A percentile compares a stretch with the other conserved stretches of the same genome.
Evolutionary conservation across 2,888 invertebrate species (phyloP).

Genomic region (Lepas anatifera): DNA sequence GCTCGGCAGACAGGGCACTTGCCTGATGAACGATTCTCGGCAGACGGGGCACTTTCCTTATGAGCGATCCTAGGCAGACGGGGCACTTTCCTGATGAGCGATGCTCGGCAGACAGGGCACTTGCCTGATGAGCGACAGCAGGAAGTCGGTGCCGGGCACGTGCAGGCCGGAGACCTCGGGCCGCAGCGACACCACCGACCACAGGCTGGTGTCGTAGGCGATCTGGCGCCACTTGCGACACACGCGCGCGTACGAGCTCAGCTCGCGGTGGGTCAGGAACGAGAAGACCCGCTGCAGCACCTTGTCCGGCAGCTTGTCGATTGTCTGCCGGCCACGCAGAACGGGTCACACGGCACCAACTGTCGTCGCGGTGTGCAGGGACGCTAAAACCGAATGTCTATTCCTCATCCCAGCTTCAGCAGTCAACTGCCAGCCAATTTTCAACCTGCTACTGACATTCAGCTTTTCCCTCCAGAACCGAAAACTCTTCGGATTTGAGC

Average conservation of each 20-base stretch:
- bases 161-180: constrained; percentile 93
- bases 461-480: too few species aligned
- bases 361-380: too few species aligned
- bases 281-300: constrained; percentile 87
- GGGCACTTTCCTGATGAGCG: too few species aligned
- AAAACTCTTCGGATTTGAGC: too few species aligned
- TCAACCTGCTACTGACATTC: too few species aligned
- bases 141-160: constrained; percentile 73
- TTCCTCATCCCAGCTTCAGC: too few species aligned
- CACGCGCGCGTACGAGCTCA: constrained; percentile 83
- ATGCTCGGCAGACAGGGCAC: too few species aligned
- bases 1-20: too few species aligned
- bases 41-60: constrained; percentile 79
- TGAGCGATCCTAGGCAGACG: too few species aligned
- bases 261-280: constrained; percentile 84
- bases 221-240: constrained; percentile 93
- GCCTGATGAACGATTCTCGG: constrained; percentile 65
- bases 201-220: constrained; percentile 87
- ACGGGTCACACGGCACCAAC: not conserved
- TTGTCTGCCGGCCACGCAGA: constrained; percentile 50
- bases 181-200: constrained; percentile 90
- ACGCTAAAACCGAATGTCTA: too few species aligned
- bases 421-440: too few species aligned
- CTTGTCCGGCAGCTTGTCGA: constrained; percentile 94
- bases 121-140: constrained; percentile 67